Evolutionary conservation across 2,797 vertebrate species (phyloP).

Genomic region (Anisognathus igniventris): DNA sequence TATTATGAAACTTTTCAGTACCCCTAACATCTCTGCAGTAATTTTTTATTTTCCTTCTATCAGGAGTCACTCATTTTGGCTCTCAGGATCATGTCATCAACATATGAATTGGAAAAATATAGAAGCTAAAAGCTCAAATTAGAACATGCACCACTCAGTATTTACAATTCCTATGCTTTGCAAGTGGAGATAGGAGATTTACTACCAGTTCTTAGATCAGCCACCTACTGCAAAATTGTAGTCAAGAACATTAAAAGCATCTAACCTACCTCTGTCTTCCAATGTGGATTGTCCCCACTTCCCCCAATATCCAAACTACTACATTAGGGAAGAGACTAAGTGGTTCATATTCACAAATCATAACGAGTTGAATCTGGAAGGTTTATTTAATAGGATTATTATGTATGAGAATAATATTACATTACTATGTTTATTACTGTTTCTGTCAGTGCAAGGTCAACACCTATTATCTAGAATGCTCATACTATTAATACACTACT

Average conservation of each 20-base stretch:
- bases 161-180: not conserved
- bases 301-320: not conserved
- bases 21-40: not conserved
- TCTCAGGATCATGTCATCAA: not conserved
- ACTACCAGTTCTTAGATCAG: not conserved
- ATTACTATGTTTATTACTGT: not conserved
- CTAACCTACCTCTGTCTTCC: not conserved
- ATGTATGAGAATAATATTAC: not conserved
- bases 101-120: not conserved
- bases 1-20: not conserved
- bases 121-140: not conserved
- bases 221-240: not conserved
- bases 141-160: not conserved
- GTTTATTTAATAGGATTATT: slow-evolving; percentile 36
- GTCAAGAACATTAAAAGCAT: not conserved
- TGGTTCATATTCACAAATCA: not conserved
- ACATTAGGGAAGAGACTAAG: not conserved
- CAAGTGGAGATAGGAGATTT: not conserved
- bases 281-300: not conserved
- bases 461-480: not conserved
- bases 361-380: slow-evolving; percentile 7
- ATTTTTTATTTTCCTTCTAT: not conserved
- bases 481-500: not conserved
- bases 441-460: not conserved
- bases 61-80: not conserved